Base-by-base conservation (phyloP, 2,797 vertebrate species). In the Otolemur crassicaudatus region DNA sequence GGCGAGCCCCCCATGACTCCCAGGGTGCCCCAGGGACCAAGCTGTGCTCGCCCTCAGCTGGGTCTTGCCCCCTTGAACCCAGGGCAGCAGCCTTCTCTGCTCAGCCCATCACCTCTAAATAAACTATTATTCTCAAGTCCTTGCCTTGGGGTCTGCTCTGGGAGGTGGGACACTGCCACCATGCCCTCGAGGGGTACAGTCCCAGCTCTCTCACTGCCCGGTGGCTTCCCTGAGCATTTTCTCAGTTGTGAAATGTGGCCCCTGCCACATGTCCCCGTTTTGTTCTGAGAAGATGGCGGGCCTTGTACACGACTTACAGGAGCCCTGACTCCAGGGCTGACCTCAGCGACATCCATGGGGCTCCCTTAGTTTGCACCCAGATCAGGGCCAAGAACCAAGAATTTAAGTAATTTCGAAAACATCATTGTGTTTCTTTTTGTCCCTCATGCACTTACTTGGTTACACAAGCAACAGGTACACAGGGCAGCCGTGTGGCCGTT, bases 301-400 rank as follows among this genome's bases (percentile, higher is more conserved):
- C 20, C 27, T 40, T 19, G 5, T 7, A 10, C 20, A 3, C 0
- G 31, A 53, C 49, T 25, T 19, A 49, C 19, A 1, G n/a, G 29
- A 11, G 12, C 22, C 11, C 3, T 2, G 1, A 31, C 14, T 40
- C 5, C 3, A 8, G 9, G 93, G 70, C 40, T 27, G 43, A 16
- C 23, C 70, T 58, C 80, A 2, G 25, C 1, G 4, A 43, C 2
- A 1, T 10, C 25, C 34, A 34, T 40, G 7, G 0, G 1, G 25
- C 49, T 53, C 40, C 60, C n/a, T 3, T 12, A 0, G 7, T 27
- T 12, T 61, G 37, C 43, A 56, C 86, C 40, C 46, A 37, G 37
- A 27, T n/a, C 76, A 37, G 65, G 34, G 58, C 31, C 49, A 40
- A 43, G 87, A 34, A 31, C 13, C 0, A 8, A 46, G 22, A 46